A percentile compares a stretch with the other conserved stretches of the same genome.
Evolutionary conservation across 2,797 vertebrate genomes (phyloP).

Genomic region (Helarctos malayanus): DNA sequence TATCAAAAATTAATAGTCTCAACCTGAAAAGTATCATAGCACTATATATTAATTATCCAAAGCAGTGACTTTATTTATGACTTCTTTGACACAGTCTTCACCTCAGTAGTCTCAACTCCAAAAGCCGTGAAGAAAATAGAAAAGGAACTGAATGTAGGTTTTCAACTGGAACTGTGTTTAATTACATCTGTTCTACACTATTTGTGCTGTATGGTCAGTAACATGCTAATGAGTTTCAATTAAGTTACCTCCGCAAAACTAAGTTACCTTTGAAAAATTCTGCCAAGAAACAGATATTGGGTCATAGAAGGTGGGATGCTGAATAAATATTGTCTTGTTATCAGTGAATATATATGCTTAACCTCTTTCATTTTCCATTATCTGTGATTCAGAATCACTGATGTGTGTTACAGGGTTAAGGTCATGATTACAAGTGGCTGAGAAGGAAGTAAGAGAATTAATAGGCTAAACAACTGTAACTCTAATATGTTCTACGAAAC

Average conservation of each 20-base stretch:
- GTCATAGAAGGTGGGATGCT: background rate
- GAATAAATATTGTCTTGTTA: slow-evolving; percentile 70
- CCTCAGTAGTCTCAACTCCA: slow-evolving; percentile 54
- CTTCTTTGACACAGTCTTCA: slow-evolving; percentile 60
- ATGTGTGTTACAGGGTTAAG: background rate
- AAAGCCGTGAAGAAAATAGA: slow-evolving; percentile 51
- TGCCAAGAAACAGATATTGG: slow-evolving; percentile 23
- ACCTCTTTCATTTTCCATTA: slow-evolving; percentile 41
- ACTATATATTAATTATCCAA: slow-evolving; percentile 73
- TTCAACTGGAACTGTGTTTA: slow-evolving; percentile 61
- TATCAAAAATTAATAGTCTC: slow-evolving; percentile 73
- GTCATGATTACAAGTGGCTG: background rate
- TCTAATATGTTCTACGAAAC: background rate
- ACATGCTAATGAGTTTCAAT: slow-evolving; percentile 70
- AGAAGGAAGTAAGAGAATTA: slow-evolving; percentile 37
- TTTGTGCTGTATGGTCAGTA: slow-evolving; percentile 60
- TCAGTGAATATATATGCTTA: slow-evolving; percentile 24
- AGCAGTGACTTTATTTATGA: slow-evolving; percentile 67
- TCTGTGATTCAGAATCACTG: slow-evolving; percentile 63
- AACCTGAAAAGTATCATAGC: slow-evolving; percentile 46
- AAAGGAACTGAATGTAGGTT: slow-evolving; percentile 72
- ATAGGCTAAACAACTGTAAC: background rate
- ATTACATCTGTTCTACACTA: slow-evolving; percentile 71
- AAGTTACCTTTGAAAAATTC: slow-evolving; percentile 62
- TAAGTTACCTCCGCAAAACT: slow-evolving; percentile 61